Evolutionary conservation across 2,113 vertebrate species (phyloP), one percentile per base, ranked within the genome.

Genomic region (Pelecanus crispus): DNA sequence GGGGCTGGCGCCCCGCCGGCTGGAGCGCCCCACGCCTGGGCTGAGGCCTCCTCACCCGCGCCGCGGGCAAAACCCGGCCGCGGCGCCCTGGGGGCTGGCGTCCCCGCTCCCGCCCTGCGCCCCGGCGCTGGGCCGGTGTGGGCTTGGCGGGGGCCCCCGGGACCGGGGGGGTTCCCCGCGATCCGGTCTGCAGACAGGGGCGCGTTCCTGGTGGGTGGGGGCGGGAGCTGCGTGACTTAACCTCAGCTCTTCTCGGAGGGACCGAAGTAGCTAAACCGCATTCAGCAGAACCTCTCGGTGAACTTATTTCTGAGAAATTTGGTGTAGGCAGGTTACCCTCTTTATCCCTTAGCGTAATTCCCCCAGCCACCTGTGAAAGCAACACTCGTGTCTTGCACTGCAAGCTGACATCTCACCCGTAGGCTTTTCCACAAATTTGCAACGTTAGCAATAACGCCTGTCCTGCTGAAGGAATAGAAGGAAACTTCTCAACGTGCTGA

Each of bases 351-450:
- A 14, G 22, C n/a, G 3, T 19, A 19, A 26, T 36, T 56, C 13
- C 20, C 49, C 20, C 19, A 10, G 2, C 13, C 19, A 9, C 25
- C 16, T 7, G 4, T 22, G 63, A 25, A 29, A 74, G 65, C 36
- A n/a, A 1, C 0, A 1, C 36, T 38, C 0, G 0, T 4, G 7
- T 31, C 53, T 31, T 5, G 0, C 14, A 4, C 15, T 36, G 26
- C 14, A 14, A 13, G 21, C 26, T 13, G 36, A 7, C 10, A 1
- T 18, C 29, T 5, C 18, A 20, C 32, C 21, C 7, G 1, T 3
- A 6, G 24, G 40, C 36, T 70, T 34, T 50, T 18, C 28, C 25
- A 10, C 11, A 8, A 5, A 17, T 7, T 4, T 12, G 8, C 15
- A 4, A 1, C 19, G 1, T 24, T 31, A 22, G 32, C 17, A 14